phyloP scores from a whole-genome alignment of 2,113 vertebrate species.

The Holacanthus passer region DNA sequence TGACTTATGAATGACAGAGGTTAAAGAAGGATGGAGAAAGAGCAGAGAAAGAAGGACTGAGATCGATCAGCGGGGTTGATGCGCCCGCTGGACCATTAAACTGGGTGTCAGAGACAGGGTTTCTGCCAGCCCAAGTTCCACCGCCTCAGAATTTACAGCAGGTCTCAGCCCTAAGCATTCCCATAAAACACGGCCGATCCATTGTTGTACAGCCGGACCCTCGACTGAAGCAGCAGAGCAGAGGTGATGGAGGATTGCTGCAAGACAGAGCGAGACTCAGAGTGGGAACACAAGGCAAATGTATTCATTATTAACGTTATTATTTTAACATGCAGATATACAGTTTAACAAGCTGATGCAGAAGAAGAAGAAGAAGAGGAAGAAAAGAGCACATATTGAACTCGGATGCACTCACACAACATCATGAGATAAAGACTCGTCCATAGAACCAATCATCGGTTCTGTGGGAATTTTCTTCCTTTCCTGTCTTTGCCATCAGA shows the following conservation, averaged over 20 bases:
- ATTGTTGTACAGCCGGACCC: constrained; percentile 35
- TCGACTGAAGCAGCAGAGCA: constrained; percentile 27
- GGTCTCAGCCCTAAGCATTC: constrained; percentile 19
- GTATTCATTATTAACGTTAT: no score
- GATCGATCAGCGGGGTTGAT: constrained; percentile 65
- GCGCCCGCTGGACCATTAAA: constrained; percentile 68
- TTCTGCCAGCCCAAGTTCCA: constrained; percentile 59
- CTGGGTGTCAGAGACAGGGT: constrained; percentile 65
- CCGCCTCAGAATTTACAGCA: constrained; percentile 54
- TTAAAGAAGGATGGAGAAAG: constrained; percentile 71
- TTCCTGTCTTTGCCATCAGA: no score
- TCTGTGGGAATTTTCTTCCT: no score
- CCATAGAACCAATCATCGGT: no score
- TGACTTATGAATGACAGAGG: constrained; percentile 69
- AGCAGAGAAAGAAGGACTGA: constrained; percentile 57
- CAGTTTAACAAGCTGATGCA: no score
- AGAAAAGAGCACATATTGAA: no score
- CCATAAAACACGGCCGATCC: constrained; percentile 58
- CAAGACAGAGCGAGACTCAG: background rate
- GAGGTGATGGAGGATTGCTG: constrained; percentile 40
- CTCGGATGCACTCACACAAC: no score
- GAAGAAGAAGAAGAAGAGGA: no score
- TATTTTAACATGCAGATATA: no score
- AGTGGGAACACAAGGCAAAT: no score
- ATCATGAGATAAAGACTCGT: no score